These are phyloP conservation scores for Tetragnatha montana DNA, from an alignment of 2,888 invertebrate species.

Conservation along the genomic window DNA sequence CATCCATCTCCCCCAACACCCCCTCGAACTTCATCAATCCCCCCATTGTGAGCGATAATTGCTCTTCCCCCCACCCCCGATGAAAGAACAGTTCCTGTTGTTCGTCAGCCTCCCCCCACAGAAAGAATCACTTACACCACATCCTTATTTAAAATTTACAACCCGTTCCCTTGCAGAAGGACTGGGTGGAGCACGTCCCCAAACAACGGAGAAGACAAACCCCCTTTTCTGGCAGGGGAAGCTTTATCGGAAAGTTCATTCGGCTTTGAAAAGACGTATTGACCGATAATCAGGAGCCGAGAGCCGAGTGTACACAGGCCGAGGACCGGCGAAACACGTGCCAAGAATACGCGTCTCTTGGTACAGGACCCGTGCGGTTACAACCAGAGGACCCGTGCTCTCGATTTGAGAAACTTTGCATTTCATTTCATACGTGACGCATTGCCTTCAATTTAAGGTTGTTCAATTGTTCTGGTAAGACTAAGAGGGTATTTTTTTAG, in stretches of 20 bases:
- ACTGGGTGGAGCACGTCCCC: neutral
- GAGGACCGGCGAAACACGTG: slow-evolving; percentile 40
- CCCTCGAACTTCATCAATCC: neutral
- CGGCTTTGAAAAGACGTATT: slow-evolving; percentile 66
- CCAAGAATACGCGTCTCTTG: slow-evolving; percentile 59
- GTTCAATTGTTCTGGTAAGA: slow-evolving; percentile 18
- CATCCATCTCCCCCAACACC: neutral
- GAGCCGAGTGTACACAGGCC: slow-evolving; percentile 54
- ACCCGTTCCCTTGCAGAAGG: neutral
- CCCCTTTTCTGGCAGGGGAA: neutral
- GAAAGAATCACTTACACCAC: neutral
- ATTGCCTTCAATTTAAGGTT: neutral
- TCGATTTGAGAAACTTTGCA: slow-evolving; percentile 49
- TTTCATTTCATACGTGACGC: slow-evolving; percentile 48
- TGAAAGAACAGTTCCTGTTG: neutral
- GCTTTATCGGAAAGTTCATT: slow-evolving; percentile 66
- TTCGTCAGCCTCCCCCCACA: neutral
- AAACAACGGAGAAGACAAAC: slow-evolving; percentile 47
- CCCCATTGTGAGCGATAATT: neutral
- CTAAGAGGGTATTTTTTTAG: slow-evolving; percentile 16
- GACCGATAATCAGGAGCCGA: slow-evolving; percentile 69
- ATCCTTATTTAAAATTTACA: neutral
- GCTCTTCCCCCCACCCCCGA: neutral
- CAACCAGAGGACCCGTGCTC: slow-evolving; percentile 6
- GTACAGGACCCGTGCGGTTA: slow-evolving; percentile 13